Percentiles rank a stretch among this genome's conserved stretches.
These are phyloP conservation scores for Piscicola geometra DNA, from an alignment of 2,888 invertebrate species.

Conservation along the genomic window DNA sequence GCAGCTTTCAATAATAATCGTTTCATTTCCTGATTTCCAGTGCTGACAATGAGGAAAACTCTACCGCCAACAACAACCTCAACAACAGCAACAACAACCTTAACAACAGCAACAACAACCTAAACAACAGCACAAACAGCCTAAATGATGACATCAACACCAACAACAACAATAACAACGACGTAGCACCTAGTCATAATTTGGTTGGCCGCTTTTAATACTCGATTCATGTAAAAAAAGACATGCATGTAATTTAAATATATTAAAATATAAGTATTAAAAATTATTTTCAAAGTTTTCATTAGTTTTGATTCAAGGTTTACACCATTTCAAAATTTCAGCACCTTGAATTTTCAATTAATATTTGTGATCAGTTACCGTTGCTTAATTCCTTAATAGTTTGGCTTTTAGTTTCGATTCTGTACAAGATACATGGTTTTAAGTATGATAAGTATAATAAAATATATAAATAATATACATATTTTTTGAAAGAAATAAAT, in stretches of 20 bases:
- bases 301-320: background rate
- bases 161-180: conserved; percentile 9
- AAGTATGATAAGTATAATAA: too few relatives aligned
- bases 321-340: background rate
- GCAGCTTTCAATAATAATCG: too few relatives aligned
- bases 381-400: too few relatives aligned
- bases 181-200: background rate
- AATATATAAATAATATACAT: too few relatives aligned
- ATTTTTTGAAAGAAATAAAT: too few relatives aligned
- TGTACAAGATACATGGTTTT: too few relatives aligned
- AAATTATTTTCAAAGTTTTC: background rate
- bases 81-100: background rate
- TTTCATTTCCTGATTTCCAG: too few relatives aligned
- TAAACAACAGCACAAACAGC: background rate
- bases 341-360: background rate
- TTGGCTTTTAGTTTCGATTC: too few relatives aligned
- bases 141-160: background rate
- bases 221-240: background rate
- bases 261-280: too few relatives aligned
- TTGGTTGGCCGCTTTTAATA: background rate
- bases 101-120: background rate
- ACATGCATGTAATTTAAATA: background rate
- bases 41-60: too few relatives aligned
- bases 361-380: background rate
- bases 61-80: background rate